A percentile compares a stretch with the other conserved stretches of the same genome.
These are phyloP conservation scores for Laticauda colubrina DNA, from an alignment of 2,113 vertebrate species.

Conservation along the genomic window DNA sequence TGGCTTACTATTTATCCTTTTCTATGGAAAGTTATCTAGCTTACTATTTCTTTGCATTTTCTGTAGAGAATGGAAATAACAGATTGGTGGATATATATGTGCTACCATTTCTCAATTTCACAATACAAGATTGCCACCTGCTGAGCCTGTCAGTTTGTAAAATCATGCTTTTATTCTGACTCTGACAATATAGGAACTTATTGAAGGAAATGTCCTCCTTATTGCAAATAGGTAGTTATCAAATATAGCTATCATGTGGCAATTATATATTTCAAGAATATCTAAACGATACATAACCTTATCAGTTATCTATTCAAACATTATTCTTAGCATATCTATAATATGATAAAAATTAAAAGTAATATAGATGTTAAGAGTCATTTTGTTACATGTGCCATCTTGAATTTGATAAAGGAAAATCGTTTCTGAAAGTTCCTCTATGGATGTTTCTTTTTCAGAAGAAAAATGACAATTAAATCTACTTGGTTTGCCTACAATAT, in stretches of 20 bases:
- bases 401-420: not conserved
- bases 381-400: not conserved
- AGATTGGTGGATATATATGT: not conserved
- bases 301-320: not conserved
- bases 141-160: slow-evolving; percentile 31
- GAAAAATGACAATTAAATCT: not conserved
- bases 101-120: slow-evolving; percentile 5
- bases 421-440: not conserved
- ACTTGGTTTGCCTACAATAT: not conserved
- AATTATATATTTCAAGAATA: not conserved
- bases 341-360: not conserved
- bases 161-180: not conserved
- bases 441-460: not conserved
- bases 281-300: not conserved
- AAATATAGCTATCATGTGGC: not conserved
- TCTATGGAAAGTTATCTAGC: not conserved
- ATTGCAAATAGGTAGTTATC: not conserved
- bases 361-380: not conserved
- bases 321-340: not conserved
- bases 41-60: not conserved
- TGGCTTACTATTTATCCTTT: not conserved
- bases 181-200: not conserved
- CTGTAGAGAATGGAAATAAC: not conserved
- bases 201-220: not conserved
- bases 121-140: slow-evolving; percentile 51